Evolutionary conservation across 1,140 invertebrate genomes (phyloP).

Genomic region (Pinna nobilis): DNA sequence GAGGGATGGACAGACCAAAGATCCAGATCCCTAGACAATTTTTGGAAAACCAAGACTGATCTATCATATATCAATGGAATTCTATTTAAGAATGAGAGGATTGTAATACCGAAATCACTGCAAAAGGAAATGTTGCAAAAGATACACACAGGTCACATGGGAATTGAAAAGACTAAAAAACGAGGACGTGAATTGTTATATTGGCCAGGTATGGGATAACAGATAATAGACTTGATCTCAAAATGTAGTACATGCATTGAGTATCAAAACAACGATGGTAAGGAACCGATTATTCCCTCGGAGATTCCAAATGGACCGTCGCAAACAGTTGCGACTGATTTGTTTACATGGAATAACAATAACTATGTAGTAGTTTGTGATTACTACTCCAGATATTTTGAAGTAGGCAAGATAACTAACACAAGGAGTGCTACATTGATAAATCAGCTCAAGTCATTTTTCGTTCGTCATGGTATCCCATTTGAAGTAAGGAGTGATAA

Average conservation of each 20-base stretch:
- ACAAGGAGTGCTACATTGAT: slow-evolving; percentile 21
- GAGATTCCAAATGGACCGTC: too few species aligned
- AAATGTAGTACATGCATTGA: slow-evolving; percentile 22
- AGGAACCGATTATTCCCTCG: too few species aligned
- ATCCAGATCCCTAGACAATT: too few species aligned
- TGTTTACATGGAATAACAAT: background rate
- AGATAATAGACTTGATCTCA: slow-evolving; percentile 44
- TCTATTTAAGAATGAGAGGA: slow-evolving; percentile 18
- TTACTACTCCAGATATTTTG: slow-evolving; percentile 26
- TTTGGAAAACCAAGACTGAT: background rate
- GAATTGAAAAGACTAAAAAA: slow-evolving; percentile 51
- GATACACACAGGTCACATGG: slow-evolving; percentile 66
- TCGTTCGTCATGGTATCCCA: slow-evolving; percentile 39
- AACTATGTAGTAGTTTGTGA: slow-evolving; percentile 5
- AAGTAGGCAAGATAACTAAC: slow-evolving; percentile 18
- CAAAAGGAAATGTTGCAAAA: slow-evolving; percentile 58
- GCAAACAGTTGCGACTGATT: too few species aligned
- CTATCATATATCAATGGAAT: background rate
- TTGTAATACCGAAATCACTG: slow-evolving; percentile 58
- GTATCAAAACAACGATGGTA: too few species aligned
- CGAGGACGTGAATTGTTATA: slow-evolving; percentile 35
- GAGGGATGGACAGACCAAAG: too few species aligned
- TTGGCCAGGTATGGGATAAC: slow-evolving; percentile 47
- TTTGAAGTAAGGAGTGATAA: slow-evolving; percentile 25
- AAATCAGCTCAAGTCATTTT: slow-evolving; percentile 28